Evolutionary conservation across 2,797 vertebrate genomes (phyloP).

Genomic region (Pteronotus mesoamericanus): DNA sequence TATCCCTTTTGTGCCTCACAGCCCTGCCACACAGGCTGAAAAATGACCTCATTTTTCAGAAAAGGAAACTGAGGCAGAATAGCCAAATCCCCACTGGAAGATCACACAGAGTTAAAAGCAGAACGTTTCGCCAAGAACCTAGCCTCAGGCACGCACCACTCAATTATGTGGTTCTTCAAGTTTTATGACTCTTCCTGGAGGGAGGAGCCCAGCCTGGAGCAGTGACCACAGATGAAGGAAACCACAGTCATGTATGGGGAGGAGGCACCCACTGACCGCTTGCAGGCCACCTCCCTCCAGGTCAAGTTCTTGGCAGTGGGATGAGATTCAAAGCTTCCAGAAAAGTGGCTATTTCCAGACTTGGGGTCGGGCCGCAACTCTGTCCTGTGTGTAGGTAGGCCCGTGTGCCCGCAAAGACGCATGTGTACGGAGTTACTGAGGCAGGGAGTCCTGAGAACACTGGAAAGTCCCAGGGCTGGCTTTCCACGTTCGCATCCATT

Average conservation of each 20-base stretch:
- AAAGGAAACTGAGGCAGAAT: constrained; percentile 34
- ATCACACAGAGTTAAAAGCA: constrained; percentile 38
- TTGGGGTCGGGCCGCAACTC: neutral
- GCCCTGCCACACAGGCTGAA: fast-evolving
- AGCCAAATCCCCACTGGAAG: neutral
- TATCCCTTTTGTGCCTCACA: neutral
- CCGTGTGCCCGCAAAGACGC: fast-evolving
- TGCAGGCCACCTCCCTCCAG: neutral
- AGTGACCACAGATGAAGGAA: constrained; percentile 6
- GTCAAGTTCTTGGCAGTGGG: neutral
- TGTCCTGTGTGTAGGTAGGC: too few relatives aligned
- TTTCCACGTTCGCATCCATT: neutral
- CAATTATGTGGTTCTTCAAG: constrained; percentile 66
- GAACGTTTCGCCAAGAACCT: neutral
- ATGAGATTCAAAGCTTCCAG: neutral
- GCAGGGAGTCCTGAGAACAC: fast-evolving
- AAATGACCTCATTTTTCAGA: neutral
- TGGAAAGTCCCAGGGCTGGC: neutral
- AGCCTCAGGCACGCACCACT: constrained; percentile 32
- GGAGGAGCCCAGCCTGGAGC: neutral
- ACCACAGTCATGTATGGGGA: neutral
- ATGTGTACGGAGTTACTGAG: neutral
- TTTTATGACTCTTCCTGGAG: constrained; percentile 53
- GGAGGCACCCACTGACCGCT: neutral
- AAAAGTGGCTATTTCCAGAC: neutral